Base-by-base conservation (phyloP, 2,113 vertebrate genomes). In the Manacus vitellinus region DNA sequence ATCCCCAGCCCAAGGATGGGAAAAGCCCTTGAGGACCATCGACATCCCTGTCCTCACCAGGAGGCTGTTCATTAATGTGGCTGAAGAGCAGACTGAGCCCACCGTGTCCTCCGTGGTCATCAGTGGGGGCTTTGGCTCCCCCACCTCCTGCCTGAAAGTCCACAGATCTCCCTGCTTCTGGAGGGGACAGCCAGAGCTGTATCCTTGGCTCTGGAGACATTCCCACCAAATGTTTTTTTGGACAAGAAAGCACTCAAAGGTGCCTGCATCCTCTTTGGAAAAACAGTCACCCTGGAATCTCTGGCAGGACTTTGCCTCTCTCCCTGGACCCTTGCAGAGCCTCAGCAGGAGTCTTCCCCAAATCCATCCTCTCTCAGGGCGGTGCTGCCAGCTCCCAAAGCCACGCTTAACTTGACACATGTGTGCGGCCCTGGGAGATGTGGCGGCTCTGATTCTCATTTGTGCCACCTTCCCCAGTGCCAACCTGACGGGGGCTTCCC, bases 271-370 rank as follows among this genome's bases (percentile, higher is more conserved):
- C 15, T 21, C 23, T 71, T 52, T 25, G 33, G 30, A 41, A 89
- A 81, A n/a, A 1, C 28, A 71, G 10, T 8, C 1, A 0, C 14
- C 11, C n/a, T 0, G 0, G 49, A 52, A 56, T 46, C 25, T 58
- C 58, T 4, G 8, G 67, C n/a, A 44, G 79, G 28, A 55, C 24
- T 54, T 90, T 58, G 46, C 39, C 56, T 79, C 39, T 72, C 76
- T 83, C 52, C 54, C 58, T 0, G 2, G 37, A 54, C 61, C 22
- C 56, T 78, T 0, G 3, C 58, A 61, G 61, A 71, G 47, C 8
- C 10, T 85, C 8, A 0, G 24, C 4, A 3, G 85, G 63, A 78
- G 74, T 55, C 31, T 58, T 85, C 51, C 73, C 56, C 21, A 89
- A 67, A 47, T 35, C 65, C 5, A 1, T 7, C 25, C 80, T 56